Base-by-base conservation (phyloP, 2,888 invertebrate species). In the Oscheius onirici region DNA sequence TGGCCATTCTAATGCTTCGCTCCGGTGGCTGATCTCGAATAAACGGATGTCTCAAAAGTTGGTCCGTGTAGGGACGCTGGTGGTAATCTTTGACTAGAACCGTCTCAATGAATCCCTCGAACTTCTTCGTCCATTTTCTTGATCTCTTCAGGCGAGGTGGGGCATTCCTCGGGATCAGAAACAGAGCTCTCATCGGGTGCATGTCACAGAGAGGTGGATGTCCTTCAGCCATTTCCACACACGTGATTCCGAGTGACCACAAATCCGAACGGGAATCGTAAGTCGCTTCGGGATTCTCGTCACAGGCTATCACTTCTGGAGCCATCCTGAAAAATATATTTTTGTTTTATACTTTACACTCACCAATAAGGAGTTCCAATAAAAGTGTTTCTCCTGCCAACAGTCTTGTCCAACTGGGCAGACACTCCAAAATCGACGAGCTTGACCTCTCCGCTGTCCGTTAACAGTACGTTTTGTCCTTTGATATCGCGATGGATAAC, bases 361-460 rank as follows among this genome's bases (percentile, higher is more conserved):
- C 74, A 89, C 90, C 90, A 90, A 78, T 90, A 90, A 28, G 90
- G 90, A 57, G 90, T 90, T 80, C 99, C 99, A 87, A 99, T 99
- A 89, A 99, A 99, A 55, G 97, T 99, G 90, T 99, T 99, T 87
- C 99, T 91, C 85, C 97, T 91, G 75, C 99, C 99, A 89, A 99
- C 97, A 81, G 99, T 99, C 87, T 97, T 92, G 90, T 99, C 99
- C 88, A 99, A 90, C 90, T 99, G 99, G 80, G 99, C 99, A 80
- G 96, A 96, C 72, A 99, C 99, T 88, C 99, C 99, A 90, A 99
- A 99, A 90, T 99, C 99, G 87, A 99, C 97, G 88, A 99, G 91
- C 91, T 99, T 99, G 77, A 99, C 81, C 91, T 99, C 99, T 79
- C 97, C 99, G 91, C 97, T 97, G 90, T 99, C 99, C 80, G 99